Base-by-base conservation (phyloP, 92 coral and sea anemone species). In the Heliopora coerulea region DNA sequence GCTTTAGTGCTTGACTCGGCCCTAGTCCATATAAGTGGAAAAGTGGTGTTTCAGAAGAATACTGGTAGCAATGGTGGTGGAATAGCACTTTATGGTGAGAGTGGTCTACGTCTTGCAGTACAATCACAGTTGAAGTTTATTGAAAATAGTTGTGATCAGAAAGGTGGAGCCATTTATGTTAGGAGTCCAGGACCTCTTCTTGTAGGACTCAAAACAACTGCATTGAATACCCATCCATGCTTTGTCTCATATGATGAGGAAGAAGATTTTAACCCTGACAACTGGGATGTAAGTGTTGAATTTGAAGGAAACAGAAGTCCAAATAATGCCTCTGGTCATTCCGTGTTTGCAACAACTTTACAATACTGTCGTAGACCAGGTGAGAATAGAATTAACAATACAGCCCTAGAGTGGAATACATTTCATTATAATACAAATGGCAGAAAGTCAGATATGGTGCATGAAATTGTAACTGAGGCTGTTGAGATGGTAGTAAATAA, bases 111-210 rank as follows among this genome's bases (percentile, higher is more conserved):
- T 65, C 68, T 93, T 60, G 81, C 88, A 88, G 86, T 88, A 2
- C 49, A 50, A 10, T 79, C 93, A 15, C 56, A 68, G 21, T 78
- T 93, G 26, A 56, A 72, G n/a, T 89, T 93, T 56, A 56, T 58
- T 14, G 17, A 79, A 14, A 93, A 93, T 29, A 37, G 19, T 27
- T 96, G 95, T 32, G 21, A 35, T 11, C 86, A 81, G 13, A 85
- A 65, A 46, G 98, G 98, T 25, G 98, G 98, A 74, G 98, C 98
- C 9, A 78, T 93, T 54, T 93, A 78, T 62, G 91, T 82, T 0
- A 79, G 52, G 31, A 65, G 62, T 49, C 57, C 87, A 59, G 95
- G 96, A 3, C 96, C 98, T 24, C 96, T 88, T 24, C 85, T 93
- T n/a, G 83, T 83, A 14, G 88, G 96, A 0, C 86, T 89, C 78